Conservation (phyloP, 2,888 invertebrate species). For the Folsomia candida region DNA sequence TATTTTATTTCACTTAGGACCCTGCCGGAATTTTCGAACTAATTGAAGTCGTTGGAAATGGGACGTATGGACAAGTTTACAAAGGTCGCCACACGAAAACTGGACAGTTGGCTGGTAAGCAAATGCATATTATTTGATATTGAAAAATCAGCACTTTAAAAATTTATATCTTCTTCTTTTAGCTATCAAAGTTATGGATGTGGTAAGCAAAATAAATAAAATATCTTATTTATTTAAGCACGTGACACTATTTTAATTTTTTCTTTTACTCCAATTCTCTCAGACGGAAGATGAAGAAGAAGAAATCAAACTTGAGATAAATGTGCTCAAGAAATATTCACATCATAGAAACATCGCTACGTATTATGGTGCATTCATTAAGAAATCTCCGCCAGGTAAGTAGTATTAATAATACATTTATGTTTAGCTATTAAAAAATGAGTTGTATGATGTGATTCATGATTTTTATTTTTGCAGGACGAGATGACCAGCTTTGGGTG, state of each 20-base stretch:
- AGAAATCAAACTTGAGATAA: constrained; percentile 99
- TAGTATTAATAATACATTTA: too few species aligned
- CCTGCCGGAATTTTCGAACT: constrained; percentile 99
- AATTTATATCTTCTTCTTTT: too few species aligned
- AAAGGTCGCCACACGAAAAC: constrained; percentile 99
- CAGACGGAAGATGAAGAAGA: constrained; percentile 99
- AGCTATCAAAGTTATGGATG: constrained; percentile 96
- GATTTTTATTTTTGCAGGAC: too few species aligned
- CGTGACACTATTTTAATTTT: too few species aligned
- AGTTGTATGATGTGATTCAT: too few species aligned
- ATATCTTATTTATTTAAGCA: too few species aligned
- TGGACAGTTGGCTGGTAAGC: constrained; percentile 96
- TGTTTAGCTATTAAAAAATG: too few species aligned
- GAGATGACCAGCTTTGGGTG: constrained; percentile 97
- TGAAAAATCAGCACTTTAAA: background rate
- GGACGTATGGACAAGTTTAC: constrained; percentile 99
- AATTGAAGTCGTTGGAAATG: constrained; percentile 99
- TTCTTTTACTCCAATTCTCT: too few species aligned
- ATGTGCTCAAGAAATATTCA: constrained; percentile 83
- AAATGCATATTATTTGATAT: background rate
- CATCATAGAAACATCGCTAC: constrained; percentile 88
- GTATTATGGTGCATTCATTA: constrained; percentile 99
- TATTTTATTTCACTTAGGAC: constrained; percentile 85
- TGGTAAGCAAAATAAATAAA: too few species aligned
- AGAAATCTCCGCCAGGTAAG: constrained; percentile 95